Evolutionary conservation across 1,140 invertebrate genomes (phyloP), one percentile per base, ranked within the genome.

Genomic region (Listronotus oregonensis): DNA sequence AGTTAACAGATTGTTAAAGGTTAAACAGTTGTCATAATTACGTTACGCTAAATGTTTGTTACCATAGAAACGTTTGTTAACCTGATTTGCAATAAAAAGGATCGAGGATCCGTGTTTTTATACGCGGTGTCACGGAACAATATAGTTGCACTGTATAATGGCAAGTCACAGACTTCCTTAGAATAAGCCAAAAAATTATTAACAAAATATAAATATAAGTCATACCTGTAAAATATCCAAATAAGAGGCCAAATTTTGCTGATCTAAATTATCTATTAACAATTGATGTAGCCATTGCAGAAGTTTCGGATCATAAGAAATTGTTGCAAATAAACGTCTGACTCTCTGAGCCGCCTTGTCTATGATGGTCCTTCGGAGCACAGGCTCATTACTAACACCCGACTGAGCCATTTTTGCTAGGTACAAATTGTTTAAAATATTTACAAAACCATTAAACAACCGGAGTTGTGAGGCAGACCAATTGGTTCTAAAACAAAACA

Each of bases 241-340:
- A 78, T 95, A 95, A 14, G 86, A 85, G 5, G 85, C 83, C 55
- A 94, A 79, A 74, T 90, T 88, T n/a, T 84, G 80, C 8, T 84
- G 79, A 1, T 89, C 83, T 9, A 93, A 78, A 71, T 88, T 80
- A 44, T 94, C 90, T 58, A 92, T 82, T 6, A 95, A 75, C 9
- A 90, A 77, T 44, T 82, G 79, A 74, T 95, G 92, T 37, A 95
- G 77, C 93, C 93, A 95, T 66, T 92, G 89, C 3, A 85, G 83
- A 11, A 92, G 76, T 47, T 86, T 85, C 8, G 83, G 75, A 69
- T 94, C 88, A 91, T 91, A 91, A 7, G 80, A 78, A 10, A 88
- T 81, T 6, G 83, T 83, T 0, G 87, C 85, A 56, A 93, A 76
- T n/a, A 85, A 82, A 60, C 87, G 84, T 17, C 90, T 80, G 58